Base-by-base conservation (phyloP, 1,140 invertebrate species). In the Cyclargus thomasi region DNA sequence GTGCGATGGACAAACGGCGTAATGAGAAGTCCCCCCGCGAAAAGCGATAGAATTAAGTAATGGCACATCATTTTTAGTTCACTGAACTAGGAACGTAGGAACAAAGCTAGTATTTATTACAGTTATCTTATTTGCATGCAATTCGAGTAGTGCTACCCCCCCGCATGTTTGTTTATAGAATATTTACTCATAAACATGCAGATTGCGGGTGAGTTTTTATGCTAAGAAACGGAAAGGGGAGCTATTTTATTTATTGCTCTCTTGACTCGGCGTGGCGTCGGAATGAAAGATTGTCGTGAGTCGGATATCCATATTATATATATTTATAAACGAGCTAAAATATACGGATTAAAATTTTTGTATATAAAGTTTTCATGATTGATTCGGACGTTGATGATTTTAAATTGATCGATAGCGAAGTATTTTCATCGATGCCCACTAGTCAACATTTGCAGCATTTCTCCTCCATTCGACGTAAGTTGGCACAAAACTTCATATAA, bases 101-200 rank as follows among this genome's bases (percentile, higher is more conserved):
- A 79, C 82, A 85, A 83, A 76, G 75, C 76, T 74, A 76, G 76
- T 88, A 85, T 90, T 88, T 90, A 88, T 87, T 81, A 68, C 78
- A 74, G 76, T 86, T 83, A 88, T 87, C 85, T 87, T 88, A 89
- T 90, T 90, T 88, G 86, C 88, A 90, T 90, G 77, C 84, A 88
- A 90, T 90, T 83, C 78, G 76, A 78, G 78, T 86, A 88, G 85
- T 88, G 80, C 81, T 84, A 79, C 79, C 79, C 75, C 79, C 75
- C 75, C 77, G 76, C 77, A 75, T 77, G 80, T 80, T 85, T 88
- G 84, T 88, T 88, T 86, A 90, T 90, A 88, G 85, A 90, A 90
- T 88, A 88, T 88, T 86, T 84, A 75, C 83, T 87, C 86, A 90
- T 90, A 90, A 90, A 90, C 88, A 88, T 90, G 88, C 83, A 90